Evolutionary conservation across 2,888 invertebrate genomes (phyloP).

Genomic region (Blomia tropicalis): DNA sequence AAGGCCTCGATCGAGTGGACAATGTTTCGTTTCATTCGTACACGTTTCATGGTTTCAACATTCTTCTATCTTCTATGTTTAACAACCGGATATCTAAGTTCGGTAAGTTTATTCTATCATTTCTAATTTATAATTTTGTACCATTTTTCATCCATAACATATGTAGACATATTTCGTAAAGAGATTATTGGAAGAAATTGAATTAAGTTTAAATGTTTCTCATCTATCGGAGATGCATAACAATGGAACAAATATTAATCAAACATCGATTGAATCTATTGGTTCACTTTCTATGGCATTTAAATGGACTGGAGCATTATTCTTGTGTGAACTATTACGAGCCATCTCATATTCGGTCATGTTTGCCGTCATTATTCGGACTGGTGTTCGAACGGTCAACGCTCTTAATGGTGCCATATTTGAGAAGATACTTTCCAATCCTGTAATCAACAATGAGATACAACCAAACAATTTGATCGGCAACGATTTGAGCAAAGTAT

Average conservation of each 20-base stretch:
- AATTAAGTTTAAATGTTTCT: background rate
- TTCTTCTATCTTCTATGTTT: conserved; percentile 37
- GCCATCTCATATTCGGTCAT: conserved; percentile 39
- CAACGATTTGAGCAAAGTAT: conserved; percentile 43
- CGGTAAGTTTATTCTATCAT: conserved; percentile 38
- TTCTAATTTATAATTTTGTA: background rate
- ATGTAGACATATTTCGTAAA: conserved; percentile 6
- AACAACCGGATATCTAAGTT: conserved; percentile 40
- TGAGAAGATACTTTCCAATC: conserved; percentile 37
- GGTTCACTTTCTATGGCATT: conserved; percentile 36
- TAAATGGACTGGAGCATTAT: conserved; percentile 39
- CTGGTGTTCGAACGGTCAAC: conserved; percentile 34
- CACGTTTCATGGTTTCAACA: conserved; percentile 38
- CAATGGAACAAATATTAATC: background rate
- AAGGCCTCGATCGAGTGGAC: conserved; percentile 40
- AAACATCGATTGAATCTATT: background rate
- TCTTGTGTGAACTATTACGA: conserved; percentile 39
- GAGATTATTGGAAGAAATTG: conserved; percentile 8
- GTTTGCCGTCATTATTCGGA: conserved; percentile 41
- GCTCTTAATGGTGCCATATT: conserved; percentile 35
- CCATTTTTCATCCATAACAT: background rate
- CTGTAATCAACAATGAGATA: conserved; percentile 38
- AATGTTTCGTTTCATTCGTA: conserved; percentile 40
- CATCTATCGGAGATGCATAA: background rate
- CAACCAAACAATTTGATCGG: conserved; percentile 45